These are phyloP conservation scores for Octonoba sinensis DNA, from an alignment of 2,888 invertebrate genomes.

Conservation along the genomic window DNA sequence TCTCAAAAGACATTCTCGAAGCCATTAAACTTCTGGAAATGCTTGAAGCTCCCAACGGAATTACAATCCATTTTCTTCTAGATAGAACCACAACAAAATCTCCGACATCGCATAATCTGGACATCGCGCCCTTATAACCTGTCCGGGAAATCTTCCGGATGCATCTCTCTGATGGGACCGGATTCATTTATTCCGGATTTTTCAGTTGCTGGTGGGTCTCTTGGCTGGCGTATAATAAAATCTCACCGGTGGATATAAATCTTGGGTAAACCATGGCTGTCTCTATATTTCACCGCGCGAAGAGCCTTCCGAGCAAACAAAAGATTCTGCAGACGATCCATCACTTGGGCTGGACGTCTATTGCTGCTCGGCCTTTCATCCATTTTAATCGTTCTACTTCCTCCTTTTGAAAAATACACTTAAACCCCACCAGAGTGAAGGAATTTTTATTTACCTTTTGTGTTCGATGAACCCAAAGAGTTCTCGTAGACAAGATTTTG, in stretches of 20 bases:
- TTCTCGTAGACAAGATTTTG: too few relatives aligned
- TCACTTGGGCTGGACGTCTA: constrained; percentile 32
- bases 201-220: too few relatives aligned
- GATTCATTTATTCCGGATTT: too few relatives aligned
- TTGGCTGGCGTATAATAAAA: constrained; percentile 3
- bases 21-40: too few relatives aligned
- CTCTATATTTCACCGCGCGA: constrained; percentile 14
- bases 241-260: constrained; percentile 25
- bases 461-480: background rate
- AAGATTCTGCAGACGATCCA: constrained; percentile 25
- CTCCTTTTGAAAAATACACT: background rate
- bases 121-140: too few relatives aligned
- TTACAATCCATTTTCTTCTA: too few relatives aligned
- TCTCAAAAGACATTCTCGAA: too few relatives aligned
- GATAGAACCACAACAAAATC: too few relatives aligned
- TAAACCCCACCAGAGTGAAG: constrained; percentile 1
- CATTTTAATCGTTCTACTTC: constrained; percentile 48
- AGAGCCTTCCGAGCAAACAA: constrained; percentile 44
- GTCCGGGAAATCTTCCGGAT: too few relatives aligned
- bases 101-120: too few relatives aligned
- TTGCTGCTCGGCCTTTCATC: constrained; percentile 39
- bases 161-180: too few relatives aligned
- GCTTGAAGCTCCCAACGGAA: too few relatives aligned
- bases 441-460: constrained; percentile 1
- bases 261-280: constrained; percentile 18